Evolutionary conservation across 2,888 invertebrate species (phyloP).

Genomic region (Lottia gigantea): DNA sequence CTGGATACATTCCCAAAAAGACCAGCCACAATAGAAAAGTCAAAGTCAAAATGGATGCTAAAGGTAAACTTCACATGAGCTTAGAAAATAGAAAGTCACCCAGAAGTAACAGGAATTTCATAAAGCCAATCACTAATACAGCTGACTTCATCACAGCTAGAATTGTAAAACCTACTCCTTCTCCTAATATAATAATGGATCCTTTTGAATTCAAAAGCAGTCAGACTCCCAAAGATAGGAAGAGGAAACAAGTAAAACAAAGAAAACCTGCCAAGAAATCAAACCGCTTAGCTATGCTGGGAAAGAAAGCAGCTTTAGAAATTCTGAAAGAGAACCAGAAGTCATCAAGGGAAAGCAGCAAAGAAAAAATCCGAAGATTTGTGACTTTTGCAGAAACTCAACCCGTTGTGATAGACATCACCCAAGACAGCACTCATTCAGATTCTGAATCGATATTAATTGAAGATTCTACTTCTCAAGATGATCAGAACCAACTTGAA

Average conservation of each 20-base stretch:
- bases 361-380: neutral
- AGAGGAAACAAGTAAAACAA: conserved; percentile 24
- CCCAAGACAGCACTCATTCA: too few species aligned
- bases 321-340: conserved; percentile 15
- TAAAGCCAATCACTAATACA: conserved; percentile 8
- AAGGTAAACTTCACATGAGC: neutral
- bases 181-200: conserved; percentile 31
- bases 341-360: neutral
- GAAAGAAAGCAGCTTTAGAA: conserved; percentile 14
- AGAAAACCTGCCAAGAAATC: conserved; percentile 17
- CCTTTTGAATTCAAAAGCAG: conserved; percentile 55
- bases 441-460: too few species aligned
- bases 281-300: neutral
- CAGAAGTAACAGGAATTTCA: conserved; percentile 15
- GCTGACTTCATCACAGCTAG: too few species aligned
- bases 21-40: neutral
- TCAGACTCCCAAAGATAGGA: conserved; percentile 32
- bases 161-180: too few species aligned
- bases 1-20: neutral
- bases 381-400: neutral
- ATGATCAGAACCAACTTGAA: too few species aligned
- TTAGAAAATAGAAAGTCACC: conserved; percentile 12
- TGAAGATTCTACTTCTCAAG: too few species aligned
- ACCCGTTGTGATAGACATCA: neutral
- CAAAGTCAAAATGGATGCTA: neutral